A percentile compares a stretch with the other conserved stretches of the same genome.
phyloP scores from a whole-genome alignment of 2,797 vertebrate genomes.

The Ptychobarbus kaznakovi region DNA sequence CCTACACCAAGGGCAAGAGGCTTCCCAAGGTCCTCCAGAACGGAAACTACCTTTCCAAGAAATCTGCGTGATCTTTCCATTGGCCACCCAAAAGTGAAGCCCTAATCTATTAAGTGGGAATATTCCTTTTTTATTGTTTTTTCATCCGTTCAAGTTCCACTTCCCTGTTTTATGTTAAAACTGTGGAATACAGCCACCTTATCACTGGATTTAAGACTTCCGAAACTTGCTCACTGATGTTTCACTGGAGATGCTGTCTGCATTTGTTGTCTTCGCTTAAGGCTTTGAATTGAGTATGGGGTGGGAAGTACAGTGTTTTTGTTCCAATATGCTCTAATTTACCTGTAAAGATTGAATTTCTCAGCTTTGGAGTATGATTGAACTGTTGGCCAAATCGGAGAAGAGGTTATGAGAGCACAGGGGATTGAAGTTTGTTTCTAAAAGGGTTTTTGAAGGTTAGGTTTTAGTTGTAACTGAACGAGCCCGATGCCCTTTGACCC shows the following conservation, averaged over 20 bases:
- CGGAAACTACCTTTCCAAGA: conserved; percentile 42
- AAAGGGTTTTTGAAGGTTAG: conserved; percentile 45
- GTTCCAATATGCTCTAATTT: conserved; percentile 22
- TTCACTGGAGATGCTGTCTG: conserved; percentile 46
- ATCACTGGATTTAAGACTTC: conserved; percentile 49
- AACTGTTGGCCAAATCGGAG: conserved; percentile 11
- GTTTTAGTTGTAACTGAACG: conserved; percentile 25
- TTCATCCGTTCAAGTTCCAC: conserved; percentile 55
- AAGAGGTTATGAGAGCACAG: conserved; percentile 50
- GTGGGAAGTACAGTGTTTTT: conserved; percentile 30
- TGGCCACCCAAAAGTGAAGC: not conserved
- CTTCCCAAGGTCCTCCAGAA: conserved; percentile 73
- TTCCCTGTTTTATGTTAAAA: conserved; percentile 61
- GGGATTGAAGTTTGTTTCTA: conserved; percentile 32
- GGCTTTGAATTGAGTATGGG: conserved; percentile 51
- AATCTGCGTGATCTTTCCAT: conserved; percentile 36
- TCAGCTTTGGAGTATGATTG: conserved; percentile 41
- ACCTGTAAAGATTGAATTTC: conserved; percentile 35
- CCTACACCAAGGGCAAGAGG: conserved; percentile 84
- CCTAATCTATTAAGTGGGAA: conserved; percentile 38
- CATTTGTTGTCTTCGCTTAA: conserved; percentile 51
- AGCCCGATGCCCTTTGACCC: conserved; percentile 25
- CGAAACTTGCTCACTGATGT: conserved; percentile 46
- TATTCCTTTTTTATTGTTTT: conserved; percentile 50
- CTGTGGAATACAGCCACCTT: conserved; percentile 54